A percentile compares a stretch with the other conserved stretches of the same genome.
Conservation (phyloP, 2,888 invertebrate genomes). For the Chaetogeoica ovagalla region DNA sequence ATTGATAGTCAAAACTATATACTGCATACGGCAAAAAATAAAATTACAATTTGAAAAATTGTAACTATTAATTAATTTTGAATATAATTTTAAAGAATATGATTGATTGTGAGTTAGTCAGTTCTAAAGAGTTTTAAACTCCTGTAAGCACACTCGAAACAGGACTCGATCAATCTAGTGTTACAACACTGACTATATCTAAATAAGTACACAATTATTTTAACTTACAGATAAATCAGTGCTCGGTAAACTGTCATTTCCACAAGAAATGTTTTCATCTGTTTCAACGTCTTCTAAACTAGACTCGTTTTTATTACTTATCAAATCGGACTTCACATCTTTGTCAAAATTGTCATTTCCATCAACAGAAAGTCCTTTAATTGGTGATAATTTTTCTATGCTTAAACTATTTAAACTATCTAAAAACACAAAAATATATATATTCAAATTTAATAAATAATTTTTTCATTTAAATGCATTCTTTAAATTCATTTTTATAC, state of each 20-base stretch:
- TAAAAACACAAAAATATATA: constrained; percentile 7
- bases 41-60: too few relatives aligned
- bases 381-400: constrained; percentile 24
- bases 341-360: constrained; percentile 30
- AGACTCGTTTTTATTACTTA: constrained; percentile 38
- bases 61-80: too few relatives aligned
- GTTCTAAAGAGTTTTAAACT: too few relatives aligned
- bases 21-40: too few relatives aligned
- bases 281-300: constrained; percentile 45
- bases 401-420: constrained; percentile 20
- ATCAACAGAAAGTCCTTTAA: neutral
- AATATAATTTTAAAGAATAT: too few relatives aligned
- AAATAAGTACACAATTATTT: neutral
- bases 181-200: neutral
- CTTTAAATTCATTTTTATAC: too few relatives aligned
- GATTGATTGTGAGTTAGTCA: too few relatives aligned
- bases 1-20: too few relatives aligned
- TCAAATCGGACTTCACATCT: constrained; percentile 24
- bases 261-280: constrained; percentile 43
- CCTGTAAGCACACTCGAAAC: too few relatives aligned
- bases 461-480: neutral
- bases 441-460: neutral
- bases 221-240: constrained; percentile 36
- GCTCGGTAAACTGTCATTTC: constrained; percentile 34
- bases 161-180: too few relatives aligned